Evolutionary conservation across 2,888 invertebrate genomes (phyloP).

Genomic region (Epirrhoe alternata): DNA sequence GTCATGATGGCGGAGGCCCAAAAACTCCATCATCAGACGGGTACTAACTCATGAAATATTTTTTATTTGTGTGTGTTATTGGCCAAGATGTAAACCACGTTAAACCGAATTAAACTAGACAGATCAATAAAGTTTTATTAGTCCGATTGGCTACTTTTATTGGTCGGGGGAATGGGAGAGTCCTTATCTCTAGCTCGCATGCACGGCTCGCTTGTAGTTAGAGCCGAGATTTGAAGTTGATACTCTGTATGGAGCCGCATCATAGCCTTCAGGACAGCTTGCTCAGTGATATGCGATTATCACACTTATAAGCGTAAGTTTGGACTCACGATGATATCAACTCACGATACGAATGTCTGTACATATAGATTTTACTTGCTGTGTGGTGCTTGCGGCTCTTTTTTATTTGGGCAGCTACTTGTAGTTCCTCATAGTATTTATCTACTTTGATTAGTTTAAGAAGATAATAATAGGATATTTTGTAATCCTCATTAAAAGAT

Average conservation of each 20-base stretch:
- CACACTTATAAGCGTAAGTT: not conserved
- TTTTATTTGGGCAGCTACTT: too few relatives aligned
- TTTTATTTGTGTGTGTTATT: too few relatives aligned
- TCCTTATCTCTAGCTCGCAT: constrained; percentile 63
- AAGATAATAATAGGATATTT: too few relatives aligned
- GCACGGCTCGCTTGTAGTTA: constrained; percentile 47
- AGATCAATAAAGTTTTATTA: constrained; percentile 67
- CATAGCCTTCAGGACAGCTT: constrained; percentile 26
- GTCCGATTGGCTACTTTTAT: constrained; percentile 69
- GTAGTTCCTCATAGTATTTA: too few relatives aligned
- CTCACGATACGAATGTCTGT: not conserved
- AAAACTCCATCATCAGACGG: too few relatives aligned
- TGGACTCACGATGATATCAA: too few relatives aligned
- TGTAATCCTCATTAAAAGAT: too few relatives aligned
- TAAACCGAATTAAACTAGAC: constrained; percentile 51
- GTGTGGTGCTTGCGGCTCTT: too few relatives aligned
- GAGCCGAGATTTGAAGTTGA: constrained; percentile 47
- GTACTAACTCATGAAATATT: too few relatives aligned
- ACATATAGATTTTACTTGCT: too few relatives aligned
- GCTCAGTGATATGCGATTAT: not conserved
- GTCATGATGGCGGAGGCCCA: too few relatives aligned
- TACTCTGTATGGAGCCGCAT: constrained; percentile 40
- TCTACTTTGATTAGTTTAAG: too few relatives aligned
- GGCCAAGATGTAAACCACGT: not conserved
- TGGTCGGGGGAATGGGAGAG: constrained; percentile 52